Conservation (phyloP, 2,888 invertebrate genomes). For the Hoplodrina ambigua region DNA sequence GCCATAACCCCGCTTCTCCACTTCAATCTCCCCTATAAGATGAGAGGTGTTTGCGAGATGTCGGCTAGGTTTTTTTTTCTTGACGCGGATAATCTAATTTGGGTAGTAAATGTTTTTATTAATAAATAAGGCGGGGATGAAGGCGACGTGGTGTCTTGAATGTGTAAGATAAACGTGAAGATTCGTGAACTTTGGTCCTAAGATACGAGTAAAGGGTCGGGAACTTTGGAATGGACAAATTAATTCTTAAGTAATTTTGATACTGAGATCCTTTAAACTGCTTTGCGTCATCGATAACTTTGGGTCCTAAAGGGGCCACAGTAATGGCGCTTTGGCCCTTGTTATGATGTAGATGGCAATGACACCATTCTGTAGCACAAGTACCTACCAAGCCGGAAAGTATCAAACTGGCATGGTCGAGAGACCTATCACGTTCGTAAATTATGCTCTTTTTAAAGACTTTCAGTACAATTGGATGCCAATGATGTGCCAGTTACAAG, state of each 20-base stretch:
- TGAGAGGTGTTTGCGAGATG: slow-evolving; percentile 69
- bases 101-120: slow-evolving; percentile 69
- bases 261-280: slow-evolving; percentile 14
- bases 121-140: slow-evolving; percentile 70
- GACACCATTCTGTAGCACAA: slow-evolving; percentile 7
- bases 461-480: neutral
- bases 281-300: slow-evolving; percentile 50
- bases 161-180: slow-evolving; percentile 55
- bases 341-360: slow-evolving; percentile 13
- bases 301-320: slow-evolving; percentile 15
- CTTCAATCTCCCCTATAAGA: slow-evolving; percentile 71
- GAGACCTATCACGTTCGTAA: neutral
- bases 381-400: neutral
- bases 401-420: neutral
- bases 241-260: slow-evolving; percentile 46
- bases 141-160: slow-evolving; percentile 63
- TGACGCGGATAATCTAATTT: slow-evolving; percentile 72
- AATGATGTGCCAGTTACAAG: neutral
- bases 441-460: neutral
- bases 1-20: slow-evolving; percentile 70
- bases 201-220: slow-evolving; percentile 26
- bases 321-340: slow-evolving; percentile 6
- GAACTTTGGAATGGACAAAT: slow-evolving; percentile 41
- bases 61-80: slow-evolving; percentile 62
- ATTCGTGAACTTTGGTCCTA: slow-evolving; percentile 37